Conservation (phyloP, 2,113 vertebrate genomes). For the Dicrurus megarhynchus region DNA sequence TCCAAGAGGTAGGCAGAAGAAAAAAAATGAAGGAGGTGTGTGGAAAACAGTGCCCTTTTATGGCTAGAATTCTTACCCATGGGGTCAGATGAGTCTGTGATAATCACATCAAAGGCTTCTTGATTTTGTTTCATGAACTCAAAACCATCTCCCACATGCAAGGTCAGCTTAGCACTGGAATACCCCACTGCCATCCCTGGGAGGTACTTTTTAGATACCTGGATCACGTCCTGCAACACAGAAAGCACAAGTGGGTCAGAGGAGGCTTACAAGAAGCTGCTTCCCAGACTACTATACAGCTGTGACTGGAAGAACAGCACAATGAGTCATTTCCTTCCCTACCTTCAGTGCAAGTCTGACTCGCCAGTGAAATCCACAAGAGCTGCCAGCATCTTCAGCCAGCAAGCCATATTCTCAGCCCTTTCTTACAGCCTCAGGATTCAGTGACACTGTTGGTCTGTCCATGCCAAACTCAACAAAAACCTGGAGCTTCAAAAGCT, state of each 20-base stretch:
- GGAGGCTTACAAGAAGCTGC: not conserved
- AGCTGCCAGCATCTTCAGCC: conserved; percentile 20
- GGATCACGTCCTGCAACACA: conserved; percentile 89
- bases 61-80: conserved; percentile 81
- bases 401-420: not conserved
- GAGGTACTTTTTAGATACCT: conserved; percentile 93
- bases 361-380: not conserved
- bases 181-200: conserved; percentile 95
- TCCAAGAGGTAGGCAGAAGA: not conserved
- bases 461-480: conserved; percentile 20
- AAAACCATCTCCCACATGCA: conserved; percentile 94
- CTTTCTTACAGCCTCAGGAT: not conserved
- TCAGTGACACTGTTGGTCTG: not conserved
- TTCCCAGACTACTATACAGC: not conserved
- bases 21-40: not conserved
- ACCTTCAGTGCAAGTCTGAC: not conserved
- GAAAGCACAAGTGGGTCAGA: not conserved
- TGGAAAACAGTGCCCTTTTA: not conserved
- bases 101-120: conserved; percentile 96
- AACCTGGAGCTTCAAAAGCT: conserved; percentile 1
- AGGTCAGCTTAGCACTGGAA: conserved; percentile 90
- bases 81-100: conserved; percentile 97
- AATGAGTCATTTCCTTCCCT: conserved; percentile 17
- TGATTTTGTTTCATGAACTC: conserved; percentile 99
- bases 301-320: not conserved